Conservation (phyloP, 2,797 vertebrate species). For the Graptemys geographica region DNA sequence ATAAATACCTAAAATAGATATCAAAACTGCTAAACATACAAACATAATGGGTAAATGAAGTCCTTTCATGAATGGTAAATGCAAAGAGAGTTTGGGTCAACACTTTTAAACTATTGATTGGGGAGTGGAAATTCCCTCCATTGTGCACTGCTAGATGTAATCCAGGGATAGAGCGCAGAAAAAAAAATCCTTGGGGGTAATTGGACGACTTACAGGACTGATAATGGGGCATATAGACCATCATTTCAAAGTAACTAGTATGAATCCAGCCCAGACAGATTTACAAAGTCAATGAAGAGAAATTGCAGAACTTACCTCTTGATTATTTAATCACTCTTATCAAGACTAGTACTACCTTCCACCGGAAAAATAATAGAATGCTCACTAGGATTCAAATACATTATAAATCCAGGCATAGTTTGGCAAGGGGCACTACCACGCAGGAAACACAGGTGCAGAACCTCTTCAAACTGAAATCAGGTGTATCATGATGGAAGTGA, state of each 20-base stretch:
- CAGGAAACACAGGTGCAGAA: constrained; percentile 16
- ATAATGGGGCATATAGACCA: neutral
- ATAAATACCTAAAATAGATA: neutral
- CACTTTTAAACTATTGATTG: no score
- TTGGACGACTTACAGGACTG: neutral
- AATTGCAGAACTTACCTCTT: neutral
- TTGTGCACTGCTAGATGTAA: neutral
- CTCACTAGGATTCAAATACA: constrained; percentile 29
- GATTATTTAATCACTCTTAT: constrained; percentile 21
- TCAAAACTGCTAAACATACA: neutral
- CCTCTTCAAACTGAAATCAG: constrained; percentile 35
- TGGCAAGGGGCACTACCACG: neutral
- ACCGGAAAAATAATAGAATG: constrained; percentile 24
- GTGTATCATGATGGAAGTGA: neutral
- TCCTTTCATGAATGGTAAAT: neutral
- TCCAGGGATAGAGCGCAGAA: neutral
- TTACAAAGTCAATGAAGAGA: constrained; percentile 16
- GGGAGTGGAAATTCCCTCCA: neutral
- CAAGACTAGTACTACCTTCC: constrained; percentile 24
- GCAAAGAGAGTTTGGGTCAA: neutral
- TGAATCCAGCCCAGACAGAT: neutral
- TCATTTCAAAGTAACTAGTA: neutral
- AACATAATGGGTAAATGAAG: neutral
- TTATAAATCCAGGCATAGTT: constrained; percentile 30
- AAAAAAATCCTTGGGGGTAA: neutral